Evolutionary conservation across 2,888 invertebrate species (phyloP), one percentile per base, ranked within the genome.

Genomic region (Nephrocerus scutellatus): DNA sequence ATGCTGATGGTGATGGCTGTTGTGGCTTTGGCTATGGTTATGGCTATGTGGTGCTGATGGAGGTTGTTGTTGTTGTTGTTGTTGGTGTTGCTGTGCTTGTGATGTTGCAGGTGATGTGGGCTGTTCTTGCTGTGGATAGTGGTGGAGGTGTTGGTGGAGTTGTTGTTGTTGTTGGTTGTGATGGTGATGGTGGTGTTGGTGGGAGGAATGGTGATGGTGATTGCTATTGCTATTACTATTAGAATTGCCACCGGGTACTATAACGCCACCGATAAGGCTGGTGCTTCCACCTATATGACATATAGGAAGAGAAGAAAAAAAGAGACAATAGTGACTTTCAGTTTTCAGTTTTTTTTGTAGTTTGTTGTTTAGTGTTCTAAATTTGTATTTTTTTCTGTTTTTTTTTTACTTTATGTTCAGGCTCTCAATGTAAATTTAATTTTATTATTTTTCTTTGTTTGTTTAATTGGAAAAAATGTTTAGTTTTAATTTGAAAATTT

Each of bases 241-340:
- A 53, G 57, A 55, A 62, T 56, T 61, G 57, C 59, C 61, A 60
- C 68, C 66, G 56, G 67, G 62, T 55, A 67, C 62, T 57, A 67
- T 65, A 55, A 67, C 65, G 59, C 66, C 66, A 57, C 67, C 60
- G 56, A 64, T 63, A 56, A 67, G 64, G 61, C 60, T 59, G 62
- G 66, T 62, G 60, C 66, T 62, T 62, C 63, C 67, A 63, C 67
- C 66, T 64, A 64, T 59, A 65, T 57, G 59, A 55, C 53, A 68
- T 65, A 63, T 63, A 64, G 68, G 66, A 65, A 66, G 67, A 65
- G 64, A 68, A 67, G 68, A 65, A 67, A 68, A 66, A 68, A 67
- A 69, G 70, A 69, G 70, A 69, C 68, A 69, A 68, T 65, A 68
- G 70, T 69, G 69, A 70, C 70, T 70, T 66, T 62, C 62, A 63